Base-by-base conservation (phyloP, 2,113 vertebrate species). In the Todiramphus chloris region DNA sequence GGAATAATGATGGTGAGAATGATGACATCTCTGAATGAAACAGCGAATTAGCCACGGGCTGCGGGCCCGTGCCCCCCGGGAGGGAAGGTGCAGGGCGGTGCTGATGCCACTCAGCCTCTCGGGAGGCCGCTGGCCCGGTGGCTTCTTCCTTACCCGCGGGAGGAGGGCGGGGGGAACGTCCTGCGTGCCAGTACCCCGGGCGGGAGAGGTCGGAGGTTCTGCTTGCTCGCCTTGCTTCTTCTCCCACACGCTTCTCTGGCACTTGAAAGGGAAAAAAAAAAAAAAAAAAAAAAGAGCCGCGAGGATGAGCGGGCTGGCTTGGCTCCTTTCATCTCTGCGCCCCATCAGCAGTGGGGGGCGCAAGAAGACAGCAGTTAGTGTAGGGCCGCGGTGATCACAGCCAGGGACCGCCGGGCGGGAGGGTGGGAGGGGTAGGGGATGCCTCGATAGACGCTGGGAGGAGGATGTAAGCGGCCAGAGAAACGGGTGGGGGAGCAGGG, bases 311-410 rank as follows among this genome's bases (percentile, higher is more conserved):
- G 53, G 86, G 46, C 82, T 33, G 50, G 7, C 27, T 28, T 39
- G 72, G 64, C 35, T 73, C 94, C 97, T 97, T 97, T 97, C 95
- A 97, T 97, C 98, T 97, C 96, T 97, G 94, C 98, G 95, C 96
- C 95, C 96, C 96, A 75, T 91, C 95, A 97, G 98, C 98, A 98
- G 98, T 98, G 93, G 98, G 98, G 98, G 98, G 98, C 98, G 98
- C 98, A 98, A 97, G 98, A 94, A 98, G 98, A 98, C 98, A 98
- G 98, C 98, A 98, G 93, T 98, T 98, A 81, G 90, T 81, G 87
- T 66, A 74, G 84, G 51, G 81, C 89, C 70, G 95, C 75, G 58
- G 95, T 94, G 96, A 90, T 96, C 63, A 59, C 50, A 19, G 93
- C 48, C 72, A 16, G 63, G 23, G 93, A 95, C 87, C 92, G 97